Conservation (phyloP, 2,797 vertebrate genomes). For the Chelonia mydas region DNA sequence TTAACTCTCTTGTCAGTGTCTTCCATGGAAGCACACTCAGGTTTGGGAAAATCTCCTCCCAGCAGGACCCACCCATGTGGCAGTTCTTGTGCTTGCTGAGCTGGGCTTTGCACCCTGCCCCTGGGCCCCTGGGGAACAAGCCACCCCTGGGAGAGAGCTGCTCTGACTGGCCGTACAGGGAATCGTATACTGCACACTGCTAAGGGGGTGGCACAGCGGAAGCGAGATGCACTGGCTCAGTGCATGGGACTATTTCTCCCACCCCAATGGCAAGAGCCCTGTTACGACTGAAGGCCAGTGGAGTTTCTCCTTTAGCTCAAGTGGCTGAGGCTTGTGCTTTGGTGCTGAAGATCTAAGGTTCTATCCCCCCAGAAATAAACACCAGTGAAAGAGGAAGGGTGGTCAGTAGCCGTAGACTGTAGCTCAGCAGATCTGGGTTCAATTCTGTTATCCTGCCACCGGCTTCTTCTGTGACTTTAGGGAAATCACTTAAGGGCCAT, state of each 20-base stretch:
- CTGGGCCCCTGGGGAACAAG: background rate
- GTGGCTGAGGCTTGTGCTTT: background rate
- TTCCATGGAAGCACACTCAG: background rate
- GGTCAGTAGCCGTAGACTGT: background rate
- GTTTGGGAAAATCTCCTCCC: background rate
- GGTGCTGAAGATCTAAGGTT: background rate
- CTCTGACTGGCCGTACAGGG: background rate
- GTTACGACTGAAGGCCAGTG: background rate
- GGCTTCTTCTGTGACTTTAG: background rate
- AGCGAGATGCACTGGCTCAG: background rate
- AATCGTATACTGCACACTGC: background rate
- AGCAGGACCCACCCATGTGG: background rate
- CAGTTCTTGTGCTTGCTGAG: background rate
- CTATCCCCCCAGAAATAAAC: no score
- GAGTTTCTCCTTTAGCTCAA: background rate
- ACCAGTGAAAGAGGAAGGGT: background rate
- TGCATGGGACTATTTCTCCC: background rate
- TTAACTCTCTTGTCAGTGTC: fast-evolving
- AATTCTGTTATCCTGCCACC: background rate
- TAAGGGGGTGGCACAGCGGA: background rate
- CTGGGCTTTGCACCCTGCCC: background rate
- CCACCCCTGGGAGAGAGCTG: background rate
- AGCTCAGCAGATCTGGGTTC: fast-evolving
- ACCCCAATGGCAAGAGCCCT: background rate
- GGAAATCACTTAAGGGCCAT: background rate